These are phyloP conservation scores for Ictidomys tridecemlineatus DNA, from an alignment of 2,113 vertebrate genomes.

Conservation along the genomic window DNA sequence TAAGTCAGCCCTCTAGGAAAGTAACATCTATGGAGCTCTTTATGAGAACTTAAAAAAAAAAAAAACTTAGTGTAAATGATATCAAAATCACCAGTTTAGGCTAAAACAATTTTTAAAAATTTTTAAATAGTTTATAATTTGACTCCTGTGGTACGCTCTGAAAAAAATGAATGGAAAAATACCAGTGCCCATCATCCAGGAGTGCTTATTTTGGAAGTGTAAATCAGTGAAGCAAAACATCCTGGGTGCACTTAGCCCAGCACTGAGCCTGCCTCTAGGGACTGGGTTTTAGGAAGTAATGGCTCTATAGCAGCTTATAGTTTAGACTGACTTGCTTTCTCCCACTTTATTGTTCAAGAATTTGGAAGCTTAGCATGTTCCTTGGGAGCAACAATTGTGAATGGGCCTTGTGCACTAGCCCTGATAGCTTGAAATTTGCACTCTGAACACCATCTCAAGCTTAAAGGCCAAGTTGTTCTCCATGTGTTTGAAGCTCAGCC, in stretches of 20 bases:
- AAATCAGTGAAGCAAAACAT: background rate
- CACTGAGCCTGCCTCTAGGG: background rate
- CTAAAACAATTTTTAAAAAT: background rate
- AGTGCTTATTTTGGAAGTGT: background rate
- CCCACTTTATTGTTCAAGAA: background rate
- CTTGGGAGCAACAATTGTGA: background rate
- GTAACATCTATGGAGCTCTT: slow-evolving; percentile 35
- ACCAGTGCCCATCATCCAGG: background rate
- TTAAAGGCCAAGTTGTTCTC: background rate
- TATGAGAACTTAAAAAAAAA: background rate
- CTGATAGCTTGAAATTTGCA: background rate
- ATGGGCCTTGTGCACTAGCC: background rate
- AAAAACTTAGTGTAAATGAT: background rate
- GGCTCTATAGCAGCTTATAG: background rate
- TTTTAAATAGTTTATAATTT: background rate
- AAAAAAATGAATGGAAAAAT: background rate
- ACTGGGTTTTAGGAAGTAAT: background rate
- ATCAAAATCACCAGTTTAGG: background rate
- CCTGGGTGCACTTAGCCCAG: background rate
- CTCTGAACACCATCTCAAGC: background rate
- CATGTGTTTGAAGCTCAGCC: background rate
- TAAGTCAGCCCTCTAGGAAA: slow-evolving; percentile 24
- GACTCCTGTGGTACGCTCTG: background rate
- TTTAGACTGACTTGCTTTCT: background rate
- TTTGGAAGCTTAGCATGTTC: slow-evolving; percentile 16